Evolutionary conservation across 2,113 vertebrate species (phyloP).

Genomic region (Corydoras sp.): DNA sequence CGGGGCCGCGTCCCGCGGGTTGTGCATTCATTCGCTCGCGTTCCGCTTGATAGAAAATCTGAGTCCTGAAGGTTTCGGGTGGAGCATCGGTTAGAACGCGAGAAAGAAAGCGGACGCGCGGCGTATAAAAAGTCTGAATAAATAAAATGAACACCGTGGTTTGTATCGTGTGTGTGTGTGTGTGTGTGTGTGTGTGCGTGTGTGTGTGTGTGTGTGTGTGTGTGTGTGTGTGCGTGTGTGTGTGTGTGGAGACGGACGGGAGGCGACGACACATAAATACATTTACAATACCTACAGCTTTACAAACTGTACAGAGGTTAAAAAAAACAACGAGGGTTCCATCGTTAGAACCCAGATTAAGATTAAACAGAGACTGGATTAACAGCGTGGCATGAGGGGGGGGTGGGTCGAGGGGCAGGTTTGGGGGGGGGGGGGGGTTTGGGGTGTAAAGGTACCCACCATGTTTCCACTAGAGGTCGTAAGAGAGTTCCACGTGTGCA

Average conservation of each 20-base stretch:
- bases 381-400: too few species aligned
- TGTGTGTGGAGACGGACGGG: conserved; percentile 31
- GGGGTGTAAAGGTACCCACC: too few species aligned
- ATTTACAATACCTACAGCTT: conserved; percentile 65
- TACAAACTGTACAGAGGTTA: conserved; percentile 56
- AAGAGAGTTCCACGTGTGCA: too few species aligned
- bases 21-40: neutral
- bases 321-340: conserved; percentile 50
- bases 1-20: conserved; percentile 2
- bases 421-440: too few species aligned
- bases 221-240: conserved; percentile 8
- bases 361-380: neutral
- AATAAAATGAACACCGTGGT: conserved; percentile 46
- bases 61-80: conserved; percentile 10
- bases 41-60: conserved; percentile 32
- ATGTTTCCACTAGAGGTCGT: too few species aligned
- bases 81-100: conserved; percentile 27
- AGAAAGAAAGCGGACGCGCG: conserved; percentile 33
- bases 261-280: conserved; percentile 64
- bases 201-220: conserved; percentile 12
- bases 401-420: too few species aligned
- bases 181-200: conserved; percentile 20
- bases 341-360: conserved; percentile 17
- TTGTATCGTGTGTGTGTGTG: conserved; percentile 24
- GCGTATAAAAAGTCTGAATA: conserved; percentile 49